Percentiles rank a stretch among this genome's conserved stretches.
phyloP scores from a whole-genome alignment of 2,797 vertebrate species.

The Anomalospiza imberbis region DNA sequence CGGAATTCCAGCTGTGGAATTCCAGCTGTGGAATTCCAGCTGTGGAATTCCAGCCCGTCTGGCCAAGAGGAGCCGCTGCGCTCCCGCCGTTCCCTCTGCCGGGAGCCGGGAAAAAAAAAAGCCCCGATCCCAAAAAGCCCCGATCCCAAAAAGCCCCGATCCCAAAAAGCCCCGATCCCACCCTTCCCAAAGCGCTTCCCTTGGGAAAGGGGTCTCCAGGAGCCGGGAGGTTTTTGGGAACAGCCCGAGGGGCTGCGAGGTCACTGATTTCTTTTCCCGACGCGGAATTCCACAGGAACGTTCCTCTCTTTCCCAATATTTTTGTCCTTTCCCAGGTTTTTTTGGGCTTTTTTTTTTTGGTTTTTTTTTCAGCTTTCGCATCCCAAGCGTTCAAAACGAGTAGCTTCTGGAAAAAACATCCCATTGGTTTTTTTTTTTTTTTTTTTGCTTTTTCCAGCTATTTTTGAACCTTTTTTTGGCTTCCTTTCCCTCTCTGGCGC shows the following conservation, averaged over 20 bases:
- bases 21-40: neutral
- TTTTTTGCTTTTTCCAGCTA: neutral
- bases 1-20: neutral
- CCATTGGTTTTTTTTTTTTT: neutral
- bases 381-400: no score
- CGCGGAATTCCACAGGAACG: no score
- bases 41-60: neutral
- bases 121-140: neutral
- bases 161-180: no score
- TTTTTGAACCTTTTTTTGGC: constrained; percentile 40
- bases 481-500: neutral
- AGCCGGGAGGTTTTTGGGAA: no score
- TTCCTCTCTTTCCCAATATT: no score
- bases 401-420: constrained; percentile 31
- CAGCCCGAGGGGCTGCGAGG: no score
- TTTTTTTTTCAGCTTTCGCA: neutral
- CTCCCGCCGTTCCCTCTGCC: neutral
- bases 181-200: no score
- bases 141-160: no score
- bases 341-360: neutral
- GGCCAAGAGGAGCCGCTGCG: no score
- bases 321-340: neutral
- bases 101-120: neutral
- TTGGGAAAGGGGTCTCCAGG: no score
- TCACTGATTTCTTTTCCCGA: no score